Evolutionary conservation across 2,113 vertebrate genomes (phyloP).

Genomic region (Zosterops lateralis): DNA sequence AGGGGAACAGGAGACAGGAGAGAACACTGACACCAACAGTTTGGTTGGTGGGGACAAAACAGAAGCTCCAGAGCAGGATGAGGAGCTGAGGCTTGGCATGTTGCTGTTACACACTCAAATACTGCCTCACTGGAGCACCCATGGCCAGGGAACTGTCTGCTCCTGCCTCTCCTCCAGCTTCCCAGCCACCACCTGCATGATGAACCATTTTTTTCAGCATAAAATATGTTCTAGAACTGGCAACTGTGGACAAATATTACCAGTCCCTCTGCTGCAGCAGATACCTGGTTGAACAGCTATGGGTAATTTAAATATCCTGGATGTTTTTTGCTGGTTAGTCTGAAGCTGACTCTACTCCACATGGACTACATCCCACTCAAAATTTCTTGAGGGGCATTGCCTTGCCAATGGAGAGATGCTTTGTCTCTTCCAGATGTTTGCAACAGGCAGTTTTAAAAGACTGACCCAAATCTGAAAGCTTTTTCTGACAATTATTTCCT

Average conservation of each 20-base stretch:
- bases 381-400: neutral
- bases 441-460: neutral
- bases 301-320: rapidly evolving
- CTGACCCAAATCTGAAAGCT: neutral
- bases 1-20: conserved; percentile 66
- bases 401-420: no score
- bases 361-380: rapidly evolving
- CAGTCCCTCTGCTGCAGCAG: neutral
- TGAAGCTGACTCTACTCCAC: neutral
- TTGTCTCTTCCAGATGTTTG: neutral
- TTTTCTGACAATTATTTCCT: neutral
- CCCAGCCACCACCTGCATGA: neutral
- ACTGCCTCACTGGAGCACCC: conserved; percentile 38
- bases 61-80: conserved; percentile 54
- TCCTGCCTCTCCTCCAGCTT: neutral
- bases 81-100: neutral
- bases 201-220: rapidly evolving
- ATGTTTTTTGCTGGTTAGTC: rapidly evolving
- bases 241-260: neutral
- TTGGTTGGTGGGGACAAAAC: conserved; percentile 14
- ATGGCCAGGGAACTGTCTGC: rapidly evolving
- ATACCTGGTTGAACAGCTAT: rapidly evolving
- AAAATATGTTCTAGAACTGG: rapidly evolving
- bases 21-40: conserved; percentile 56
- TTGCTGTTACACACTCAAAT: conserved; percentile 58